Percentiles rank a stretch among this genome's conserved stretches.
phyloP scores from a whole-genome alignment of 2,113 vertebrate species.

The Menidia beryllina region DNA sequence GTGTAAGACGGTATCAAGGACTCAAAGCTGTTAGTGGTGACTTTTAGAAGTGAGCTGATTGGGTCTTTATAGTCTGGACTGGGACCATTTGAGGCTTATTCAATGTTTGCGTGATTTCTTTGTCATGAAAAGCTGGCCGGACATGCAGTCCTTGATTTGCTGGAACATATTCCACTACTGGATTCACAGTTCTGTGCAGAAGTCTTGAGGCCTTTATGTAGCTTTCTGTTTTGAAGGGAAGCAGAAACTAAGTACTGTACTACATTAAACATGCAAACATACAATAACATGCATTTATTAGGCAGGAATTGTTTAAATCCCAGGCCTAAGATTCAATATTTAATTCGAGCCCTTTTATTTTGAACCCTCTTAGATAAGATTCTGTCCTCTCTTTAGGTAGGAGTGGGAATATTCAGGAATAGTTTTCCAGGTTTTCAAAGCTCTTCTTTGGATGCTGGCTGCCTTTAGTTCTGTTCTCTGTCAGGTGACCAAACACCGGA shows the following conservation, averaged over 20 bases:
- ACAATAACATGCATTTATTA: not conserved
- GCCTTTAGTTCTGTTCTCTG: not conserved
- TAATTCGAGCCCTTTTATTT: not conserved
- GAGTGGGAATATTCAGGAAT: too few species aligned
- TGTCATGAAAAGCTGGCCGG: not conserved
- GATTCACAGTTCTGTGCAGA: not conserved
- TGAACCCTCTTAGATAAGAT: not conserved
- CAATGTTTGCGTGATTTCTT: not conserved
- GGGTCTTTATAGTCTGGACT: too few species aligned
- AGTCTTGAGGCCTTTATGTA: not conserved
- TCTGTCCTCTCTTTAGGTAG: too few species aligned
- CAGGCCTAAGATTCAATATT: not conserved
- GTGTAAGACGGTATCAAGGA: constrained; percentile 14
- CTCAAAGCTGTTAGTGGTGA: constrained; percentile 13
- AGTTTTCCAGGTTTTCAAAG: not conserved
- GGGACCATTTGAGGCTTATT: not conserved
- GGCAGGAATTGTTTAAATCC: not conserved
- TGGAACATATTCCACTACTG: not conserved
- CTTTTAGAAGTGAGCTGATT: constrained; percentile 3
- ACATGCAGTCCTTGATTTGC: not conserved
- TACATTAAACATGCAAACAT: not conserved
- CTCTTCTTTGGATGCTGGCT: too few species aligned
- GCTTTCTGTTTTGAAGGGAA: not conserved
- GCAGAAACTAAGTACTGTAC: not conserved
- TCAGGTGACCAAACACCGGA: too few species aligned